Base-by-base conservation (phyloP, 2,113 vertebrate species). In the Dasypus novemcinctus region DNA sequence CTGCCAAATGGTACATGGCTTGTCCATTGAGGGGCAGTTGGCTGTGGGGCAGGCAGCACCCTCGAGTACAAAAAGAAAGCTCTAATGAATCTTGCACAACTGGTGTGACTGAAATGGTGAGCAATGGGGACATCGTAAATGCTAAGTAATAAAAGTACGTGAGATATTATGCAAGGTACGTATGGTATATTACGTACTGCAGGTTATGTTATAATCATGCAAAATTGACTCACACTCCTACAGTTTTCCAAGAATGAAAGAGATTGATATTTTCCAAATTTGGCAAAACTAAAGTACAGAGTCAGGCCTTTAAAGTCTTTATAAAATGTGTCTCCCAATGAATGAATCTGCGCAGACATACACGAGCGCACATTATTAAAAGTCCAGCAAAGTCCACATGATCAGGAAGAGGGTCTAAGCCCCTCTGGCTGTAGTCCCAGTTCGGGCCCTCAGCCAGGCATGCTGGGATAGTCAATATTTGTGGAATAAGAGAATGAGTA, bases 191-290 rank as follows among this genome's bases (percentile, higher is more conserved):
- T 80, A 9, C 21, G 61, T 10, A 5, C 59, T 12, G 21, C 2
- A 78, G n/a, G 23, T 23, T 25, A n/a, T 15, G 18, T 29, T 31
- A 78, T 78, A 27, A 33, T 85, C 38, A 69, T 46, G 69, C 71
- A 63, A 86, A 63, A 59, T 36, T 52, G 33, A 23, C 20, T 72
- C 82, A 15, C 57, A 41, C 11, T 63, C n/a, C 59, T n/a, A n/a
- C 52, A n/a, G 31, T 87, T 90, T 92, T 61, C 43, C 25, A 87
- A 71, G 33, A 75, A 17, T 66, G 20, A 87, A 85, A 80, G 41
- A 84, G 21, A 75, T 0, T 6, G 71, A 54, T 4, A 7, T 38
- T 38, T 83, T 57, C 72, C 46, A 57, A 29, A 1, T 33, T 57
- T 59, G 43, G n/a, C 71, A 89, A 85, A 61, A 66, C 1, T 1